Percentiles rank a stretch among this genome's conserved stretches.
Evolutionary conservation across 2,888 invertebrate genomes (phyloP).

Genomic region (Phorcus lineatus): DNA sequence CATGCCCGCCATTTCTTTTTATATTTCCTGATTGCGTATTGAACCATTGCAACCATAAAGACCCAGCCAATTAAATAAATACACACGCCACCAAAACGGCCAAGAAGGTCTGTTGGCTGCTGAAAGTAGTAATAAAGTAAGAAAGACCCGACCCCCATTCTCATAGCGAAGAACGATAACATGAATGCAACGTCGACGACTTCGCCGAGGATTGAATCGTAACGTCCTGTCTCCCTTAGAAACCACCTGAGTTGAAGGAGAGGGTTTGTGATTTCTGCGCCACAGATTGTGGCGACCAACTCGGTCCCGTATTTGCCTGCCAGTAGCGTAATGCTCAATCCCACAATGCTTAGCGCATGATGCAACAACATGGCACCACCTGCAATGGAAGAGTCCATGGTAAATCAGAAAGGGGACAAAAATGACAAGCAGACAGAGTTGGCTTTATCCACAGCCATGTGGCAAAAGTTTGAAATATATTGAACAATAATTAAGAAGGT

Average conservation of each 20-base stretch:
- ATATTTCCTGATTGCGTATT: constrained; percentile 68
- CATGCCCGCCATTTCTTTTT: constrained; percentile 25
- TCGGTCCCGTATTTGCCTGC: constrained; percentile 70
- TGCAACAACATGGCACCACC: constrained; percentile 73
- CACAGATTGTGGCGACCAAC: constrained; percentile 71
- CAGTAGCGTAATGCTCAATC: constrained; percentile 57
- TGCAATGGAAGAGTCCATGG: constrained; percentile 42
- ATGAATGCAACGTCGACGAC: constrained; percentile 71
- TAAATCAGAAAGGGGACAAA: too few species aligned
- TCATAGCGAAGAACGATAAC: constrained; percentile 65
- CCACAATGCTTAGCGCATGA: constrained; percentile 69
- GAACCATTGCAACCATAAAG: constrained; percentile 70
- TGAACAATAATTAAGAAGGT: too few species aligned
- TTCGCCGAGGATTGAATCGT: constrained; percentile 59
- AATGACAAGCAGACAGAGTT: too few species aligned
- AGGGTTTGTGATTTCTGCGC: constrained; percentile 74
- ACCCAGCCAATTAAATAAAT: constrained; percentile 72
- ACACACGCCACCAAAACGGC: constrained; percentile 61
- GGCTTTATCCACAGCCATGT: too few species aligned
- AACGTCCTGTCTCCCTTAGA: constrained; percentile 57
- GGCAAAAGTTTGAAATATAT: too few species aligned
- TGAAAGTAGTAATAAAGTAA: constrained; percentile 65
- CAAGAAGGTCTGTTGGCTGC: constrained; percentile 62
- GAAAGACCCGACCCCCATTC: constrained; percentile 66
- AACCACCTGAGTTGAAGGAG: constrained; percentile 75